phyloP scores from a whole-genome alignment of 2,797 vertebrate species.

The Macropus fuliginosus region DNA sequence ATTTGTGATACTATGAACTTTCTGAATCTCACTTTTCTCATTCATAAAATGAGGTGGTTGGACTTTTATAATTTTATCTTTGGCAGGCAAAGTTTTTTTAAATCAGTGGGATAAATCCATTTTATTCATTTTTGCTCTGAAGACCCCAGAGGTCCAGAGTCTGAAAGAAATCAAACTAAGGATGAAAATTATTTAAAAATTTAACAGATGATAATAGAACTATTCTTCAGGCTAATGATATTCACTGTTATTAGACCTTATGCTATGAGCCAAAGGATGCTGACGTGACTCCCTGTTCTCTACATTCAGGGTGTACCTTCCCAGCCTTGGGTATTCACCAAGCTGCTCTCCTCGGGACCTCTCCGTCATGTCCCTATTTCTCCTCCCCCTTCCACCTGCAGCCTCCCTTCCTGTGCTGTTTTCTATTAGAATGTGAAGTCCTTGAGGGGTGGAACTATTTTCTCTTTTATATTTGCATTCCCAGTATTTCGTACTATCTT shows the following conservation, averaged over 20 bases:
- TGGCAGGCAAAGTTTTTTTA: background rate
- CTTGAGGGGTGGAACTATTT: background rate
- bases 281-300: background rate
- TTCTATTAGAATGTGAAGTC: background rate
- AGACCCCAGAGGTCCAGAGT: background rate
- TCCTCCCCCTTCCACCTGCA: background rate
- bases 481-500: background rate
- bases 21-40: background rate
- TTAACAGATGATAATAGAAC: background rate
- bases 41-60: background rate
- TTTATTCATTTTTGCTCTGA: background rate
- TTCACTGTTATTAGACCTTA: background rate
- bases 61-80: background rate
- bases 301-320: background rate
- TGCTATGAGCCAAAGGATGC: background rate
- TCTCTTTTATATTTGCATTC: background rate
- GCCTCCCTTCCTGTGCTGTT: background rate
- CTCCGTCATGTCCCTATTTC: no score
- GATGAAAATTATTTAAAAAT: background rate
- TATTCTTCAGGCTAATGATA: background rate
- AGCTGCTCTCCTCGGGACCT: background rate
- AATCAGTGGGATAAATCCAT: background rate
- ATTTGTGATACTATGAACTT: background rate
- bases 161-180: background rate
- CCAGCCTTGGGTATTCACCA: background rate